A percentile compares a stretch with the other conserved stretches of the same genome.
These are phyloP conservation scores for Catocala nupta DNA, from an alignment of 2,888 invertebrate species.

Conservation along the genomic window DNA sequence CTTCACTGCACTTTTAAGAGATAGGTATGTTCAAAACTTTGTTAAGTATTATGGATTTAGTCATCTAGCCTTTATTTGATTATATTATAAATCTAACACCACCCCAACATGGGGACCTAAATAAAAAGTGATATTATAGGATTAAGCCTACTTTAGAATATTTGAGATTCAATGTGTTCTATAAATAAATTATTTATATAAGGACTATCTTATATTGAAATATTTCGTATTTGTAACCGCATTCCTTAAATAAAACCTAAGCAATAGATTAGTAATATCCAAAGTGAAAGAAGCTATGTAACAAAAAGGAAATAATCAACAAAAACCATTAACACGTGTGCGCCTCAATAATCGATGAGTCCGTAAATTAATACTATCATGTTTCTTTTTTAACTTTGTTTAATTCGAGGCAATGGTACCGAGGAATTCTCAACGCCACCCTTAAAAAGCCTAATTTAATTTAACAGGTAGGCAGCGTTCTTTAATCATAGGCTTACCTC, in stretches of 20 bases:
- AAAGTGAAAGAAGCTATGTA: conserved; percentile 45
- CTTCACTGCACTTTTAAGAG: too few species aligned
- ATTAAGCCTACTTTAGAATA: too few species aligned
- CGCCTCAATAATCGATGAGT: conserved; percentile 76
- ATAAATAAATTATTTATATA: too few species aligned
- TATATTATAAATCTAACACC: too few species aligned
- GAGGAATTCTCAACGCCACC: conserved; percentile 77
- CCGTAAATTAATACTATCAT: conserved; percentile 77
- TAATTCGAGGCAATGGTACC: conserved; percentile 66
- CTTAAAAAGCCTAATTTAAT: conserved; percentile 87
- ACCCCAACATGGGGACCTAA: too few species aligned
- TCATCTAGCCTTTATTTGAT: too few species aligned
- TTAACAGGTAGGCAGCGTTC: conserved; percentile 86
- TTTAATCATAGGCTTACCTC: conserved; percentile 84
- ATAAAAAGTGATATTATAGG: too few species aligned
- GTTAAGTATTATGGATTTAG: too few species aligned
- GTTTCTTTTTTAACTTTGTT: conserved; percentile 69
- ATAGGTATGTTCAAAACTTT: too few species aligned
- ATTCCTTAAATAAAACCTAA: conserved; percentile 27
- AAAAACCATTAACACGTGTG: conserved; percentile 80
- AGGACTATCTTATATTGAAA: conserved; percentile 10
- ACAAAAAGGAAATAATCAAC: conserved; percentile 64
- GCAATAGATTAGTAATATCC: conserved; percentile 30
- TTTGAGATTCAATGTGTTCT: too few species aligned
- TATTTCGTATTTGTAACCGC: conserved; percentile 26